These are phyloP conservation scores for Acanthis flammea DNA, from an alignment of 2,797 vertebrate species.

Conservation along the genomic window DNA sequence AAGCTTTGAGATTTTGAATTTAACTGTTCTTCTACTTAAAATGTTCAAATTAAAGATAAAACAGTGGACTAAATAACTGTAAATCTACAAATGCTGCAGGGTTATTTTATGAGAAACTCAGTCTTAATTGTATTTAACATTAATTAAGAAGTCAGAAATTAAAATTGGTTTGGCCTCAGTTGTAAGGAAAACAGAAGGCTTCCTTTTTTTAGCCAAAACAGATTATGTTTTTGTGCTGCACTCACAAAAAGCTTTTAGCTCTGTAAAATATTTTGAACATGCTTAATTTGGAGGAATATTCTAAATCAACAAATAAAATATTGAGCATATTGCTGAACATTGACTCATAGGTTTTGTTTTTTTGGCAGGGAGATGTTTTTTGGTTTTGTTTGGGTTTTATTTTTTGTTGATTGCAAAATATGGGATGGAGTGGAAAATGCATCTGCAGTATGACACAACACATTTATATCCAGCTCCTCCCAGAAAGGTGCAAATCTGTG, in stretches of 20 bases:
- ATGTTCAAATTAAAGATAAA: neutral
- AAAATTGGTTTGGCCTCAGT: slow-evolving; percentile 45
- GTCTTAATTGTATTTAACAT: slow-evolving; percentile 5
- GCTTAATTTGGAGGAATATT: neutral
- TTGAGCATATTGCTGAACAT: neutral
- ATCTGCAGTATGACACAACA: neutral
- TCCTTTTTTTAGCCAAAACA: slow-evolving; percentile 37
- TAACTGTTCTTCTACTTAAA: neutral
- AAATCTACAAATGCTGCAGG: neutral
- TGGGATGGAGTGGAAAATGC: neutral
- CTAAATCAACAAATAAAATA: neutral
- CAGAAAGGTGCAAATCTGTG: neutral
- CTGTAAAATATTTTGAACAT: slow-evolving; percentile 24
- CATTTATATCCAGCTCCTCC: neutral
- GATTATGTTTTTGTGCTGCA: slow-evolving; percentile 27
- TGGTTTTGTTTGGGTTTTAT: fast-evolving
- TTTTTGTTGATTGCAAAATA: neutral
- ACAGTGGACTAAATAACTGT: neutral
- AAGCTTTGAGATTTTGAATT: neutral
- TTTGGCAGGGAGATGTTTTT: neutral
- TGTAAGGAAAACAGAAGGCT: slow-evolving; percentile 47
- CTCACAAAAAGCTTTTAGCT: slow-evolving; percentile 10
- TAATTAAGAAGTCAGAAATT: slow-evolving; percentile 55
- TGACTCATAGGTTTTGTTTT: neutral
- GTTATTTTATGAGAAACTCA: neutral